Evolutionary conservation across 2,113 vertebrate genomes (phyloP), one percentile per base, ranked within the genome.

Genomic region (Dasyornis broadbenti): DNA sequence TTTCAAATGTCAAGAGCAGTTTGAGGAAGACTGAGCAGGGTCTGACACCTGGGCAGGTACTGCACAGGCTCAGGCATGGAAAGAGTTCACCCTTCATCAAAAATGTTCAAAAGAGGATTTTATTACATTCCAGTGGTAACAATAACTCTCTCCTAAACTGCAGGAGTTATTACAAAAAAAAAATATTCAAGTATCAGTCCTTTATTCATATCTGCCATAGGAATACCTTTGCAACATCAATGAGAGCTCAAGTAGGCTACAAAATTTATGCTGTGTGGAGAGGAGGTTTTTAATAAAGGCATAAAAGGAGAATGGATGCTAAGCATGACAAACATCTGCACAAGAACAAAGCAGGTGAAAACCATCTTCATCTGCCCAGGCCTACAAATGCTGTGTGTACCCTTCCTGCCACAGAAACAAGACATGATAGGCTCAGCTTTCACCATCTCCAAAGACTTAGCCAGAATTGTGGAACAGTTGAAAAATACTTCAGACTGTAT

Each of bases 341-440:
- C 37, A 68, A 90, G 86, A 94, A 93, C 86, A 95, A 95, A 94
- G 56, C 77, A 76, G 39, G 61, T 91, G 77, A 86, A 95, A 95
- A 80, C 73, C 56, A 53, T 63, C 73, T 89, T 95, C 39, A 82
- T 86, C 71, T 79, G 54, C 52, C 56, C 40, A 82, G 53, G 40
- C 37, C 59, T 72, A 66, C 35, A 83, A 81, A 78, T 73, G 28
- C 15, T 91, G 33, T 6, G 11, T 82, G 22, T 11, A 6, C 50
- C 47, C 42, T 94, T 96, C 59, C 50, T 87, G 80, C 52, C 47
- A 52, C 27, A 80, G 91, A 90, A 89, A 92, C 70, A 89, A 45
- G 59, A 93, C 66, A 57, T 60, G 86, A n/a, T 59, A 65, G 40
- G 35, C 68, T 96, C 90, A 86, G 69, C n/a, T 95, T 94, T 92